phyloP scores from a whole-genome alignment of 2,113 vertebrate species.

The Guaruba guarouba region DNA sequence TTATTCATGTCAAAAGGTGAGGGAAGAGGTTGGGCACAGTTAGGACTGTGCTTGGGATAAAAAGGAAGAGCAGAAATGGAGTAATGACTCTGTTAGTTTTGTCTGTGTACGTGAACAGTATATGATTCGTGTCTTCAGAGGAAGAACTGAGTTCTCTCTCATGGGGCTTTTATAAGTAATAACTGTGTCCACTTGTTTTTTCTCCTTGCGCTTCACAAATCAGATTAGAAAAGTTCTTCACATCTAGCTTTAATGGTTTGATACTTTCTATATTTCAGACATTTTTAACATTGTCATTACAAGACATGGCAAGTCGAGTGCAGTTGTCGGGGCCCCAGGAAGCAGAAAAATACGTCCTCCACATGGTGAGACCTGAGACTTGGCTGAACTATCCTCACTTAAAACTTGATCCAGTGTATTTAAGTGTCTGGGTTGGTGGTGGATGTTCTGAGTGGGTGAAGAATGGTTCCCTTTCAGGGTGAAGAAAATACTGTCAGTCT shows the following conservation, averaged over 20 bases:
- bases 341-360: conserved; percentile 97
- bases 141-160: neutral
- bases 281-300: conserved; percentile 95
- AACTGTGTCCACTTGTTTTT: neutral
- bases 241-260: neutral
- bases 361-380: conserved; percentile 86
- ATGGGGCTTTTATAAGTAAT: neutral
- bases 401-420: neutral
- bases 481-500: neutral
- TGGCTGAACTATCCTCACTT: neutral
- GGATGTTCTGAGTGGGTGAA: neutral
- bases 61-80: neutral
- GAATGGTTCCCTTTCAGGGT: neutral
- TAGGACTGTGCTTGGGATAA: neutral
- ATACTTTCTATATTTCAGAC: conserved; percentile 80
- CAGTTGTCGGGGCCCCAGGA: conserved; percentile 95
- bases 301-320: conserved; percentile 99
- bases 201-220: neutral
- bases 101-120: fast-evolving
- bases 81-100: neutral
- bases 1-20: neutral
- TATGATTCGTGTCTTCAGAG: neutral
- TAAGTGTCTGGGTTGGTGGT: neutral
- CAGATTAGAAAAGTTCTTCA: neutral
- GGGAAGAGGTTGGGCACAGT: neutral